Base-by-base conservation (phyloP, 1,140 invertebrate species). In the Antheraea mylitta region DNA sequence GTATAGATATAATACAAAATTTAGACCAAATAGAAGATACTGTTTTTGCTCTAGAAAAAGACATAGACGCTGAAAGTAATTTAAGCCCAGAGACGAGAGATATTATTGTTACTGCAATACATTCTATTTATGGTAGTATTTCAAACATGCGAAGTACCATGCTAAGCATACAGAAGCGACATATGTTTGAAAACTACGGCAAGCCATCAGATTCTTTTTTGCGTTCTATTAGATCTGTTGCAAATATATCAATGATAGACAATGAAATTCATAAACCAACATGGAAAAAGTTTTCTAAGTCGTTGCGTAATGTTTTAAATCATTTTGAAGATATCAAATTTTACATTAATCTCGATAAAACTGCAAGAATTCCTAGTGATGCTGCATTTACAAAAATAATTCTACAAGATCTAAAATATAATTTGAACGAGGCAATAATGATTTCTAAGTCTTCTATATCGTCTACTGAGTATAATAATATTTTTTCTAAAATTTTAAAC, bases 271-370 rank as follows among this genome's bases (percentile, higher is more conserved):
- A 73, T 18, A 81, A 78, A 70, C 10, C 18, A 58, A 68, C 66
- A 18, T 87, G 82, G 80, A 86, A 86, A 70, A 68, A 64, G 45
- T 74, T 86, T 42, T 78, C 81, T 22, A 88, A 89, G 64, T 78
- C 76, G 22, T 66, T 90, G 66, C 79, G 89, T 8, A 85, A 85
- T 63, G 73, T 85, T 45, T 73, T 90, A 18, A 91, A 90, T 76
- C 89, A 91, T 76, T 92, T 92, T 74, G 89, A 89, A 76, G 89
- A 92, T 71, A 82, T 92, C 3, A 92, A 92, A 59, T 92, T 92
- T 77, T 91, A 91, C 72, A 87, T 91, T 42, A 91, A 89, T 74
- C 74, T 91, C n/a, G 89, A 91, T 75, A 91, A 89, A 82, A 89
- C 89, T 13, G 89, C 89, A 7, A 81, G 89, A 70, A 66, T 89